Evolutionary conservation across 2,113 vertebrate genomes (phyloP).

Genomic region (Misgurnus anguillicaudatus): DNA sequence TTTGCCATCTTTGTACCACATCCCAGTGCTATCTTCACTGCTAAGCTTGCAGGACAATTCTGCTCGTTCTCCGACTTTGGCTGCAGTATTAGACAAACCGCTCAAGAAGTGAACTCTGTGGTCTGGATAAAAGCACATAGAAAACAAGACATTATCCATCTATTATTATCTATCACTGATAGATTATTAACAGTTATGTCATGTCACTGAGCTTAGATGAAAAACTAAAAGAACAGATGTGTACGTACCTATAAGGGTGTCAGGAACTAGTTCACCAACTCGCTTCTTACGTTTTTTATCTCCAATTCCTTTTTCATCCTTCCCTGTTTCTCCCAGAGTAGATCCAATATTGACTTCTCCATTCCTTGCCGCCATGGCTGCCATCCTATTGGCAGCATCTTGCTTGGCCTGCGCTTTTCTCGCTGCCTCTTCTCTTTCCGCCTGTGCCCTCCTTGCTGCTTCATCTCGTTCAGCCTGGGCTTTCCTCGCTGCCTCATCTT

Average conservation of each 20-base stretch:
- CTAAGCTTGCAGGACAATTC: conserved; percentile 79
- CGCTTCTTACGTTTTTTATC: conserved; percentile 54
- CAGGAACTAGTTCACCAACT: conserved; percentile 57
- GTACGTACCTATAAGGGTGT: conserved; percentile 59
- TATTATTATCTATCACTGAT: not conserved
- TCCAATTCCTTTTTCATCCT: not conserved
- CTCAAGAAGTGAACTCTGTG: conserved; percentile 71
- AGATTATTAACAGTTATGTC: not conserved
- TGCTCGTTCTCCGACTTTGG: conserved; percentile 69
- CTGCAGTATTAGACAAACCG: conserved; percentile 72
- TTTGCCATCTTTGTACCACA: conserved; percentile 85
- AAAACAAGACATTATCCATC: not conserved
- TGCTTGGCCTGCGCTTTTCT: conserved; percentile 30
- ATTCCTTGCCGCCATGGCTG: conserved; percentile 21
- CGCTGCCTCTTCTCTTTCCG: too few relatives aligned
- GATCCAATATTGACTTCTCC: not conserved
- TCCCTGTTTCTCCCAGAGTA: not conserved
- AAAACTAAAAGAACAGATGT: not conserved
- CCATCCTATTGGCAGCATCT: conserved; percentile 16
- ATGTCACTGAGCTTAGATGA: not conserved
- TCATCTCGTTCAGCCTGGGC: conserved; percentile 31
- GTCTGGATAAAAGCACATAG: conserved; percentile 60
- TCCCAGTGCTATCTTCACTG: conserved; percentile 69
- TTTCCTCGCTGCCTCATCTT: not conserved
- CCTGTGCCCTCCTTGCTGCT: too few relatives aligned